Evolutionary conservation across 1,140 invertebrate species (phyloP), one percentile per base, ranked within the genome.

Genomic region (Tetramorium alpestre): DNA sequence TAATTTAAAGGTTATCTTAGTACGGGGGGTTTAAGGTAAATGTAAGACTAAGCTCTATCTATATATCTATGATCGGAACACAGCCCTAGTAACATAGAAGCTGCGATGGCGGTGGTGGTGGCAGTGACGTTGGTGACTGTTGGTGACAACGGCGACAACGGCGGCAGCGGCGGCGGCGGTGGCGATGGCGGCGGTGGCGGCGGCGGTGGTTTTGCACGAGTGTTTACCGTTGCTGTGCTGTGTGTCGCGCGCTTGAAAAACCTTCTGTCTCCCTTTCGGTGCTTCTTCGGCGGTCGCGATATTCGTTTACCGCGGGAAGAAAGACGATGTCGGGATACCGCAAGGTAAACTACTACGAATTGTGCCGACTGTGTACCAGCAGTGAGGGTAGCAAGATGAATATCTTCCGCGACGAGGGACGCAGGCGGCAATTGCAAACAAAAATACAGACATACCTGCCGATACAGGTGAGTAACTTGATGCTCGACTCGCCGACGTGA

Each of bases 271-370:
- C 18, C 25, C 18, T 5, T 77, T 44, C 22, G 41, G 54, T 13
- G 18, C 73, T 75, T 38, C 18, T 60, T 60, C 51, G 51, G 18
- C 25, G n/a, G 16, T 47, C 47, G 56, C 33, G 18, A 84, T 4
- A 33, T 22, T 22, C 49, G 85, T 88, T 89, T 91, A 91, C 70
- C 89, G 91, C 93, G 91, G 93, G 92, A 75, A 93, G 92, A 75
- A 93, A 92, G 92, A 93, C 90, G 86, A 97, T 97, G 96, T 96
- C 96, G 76, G 96, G 96, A 91, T 97, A 97, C 90, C 96, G 96
- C 86, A 96, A 96, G 87, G 97, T 97, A 11, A 97, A 97, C 93
- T 97, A 97, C 92, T 97, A 97, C 91, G 97, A 97, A 94, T 94
- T 97, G 73, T 97, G 97, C 91, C 95, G 97, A 89, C 95, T 97